Base-by-base conservation (phyloP, 2,888 invertebrate species). In the Anoplius nigerrimus region DNA sequence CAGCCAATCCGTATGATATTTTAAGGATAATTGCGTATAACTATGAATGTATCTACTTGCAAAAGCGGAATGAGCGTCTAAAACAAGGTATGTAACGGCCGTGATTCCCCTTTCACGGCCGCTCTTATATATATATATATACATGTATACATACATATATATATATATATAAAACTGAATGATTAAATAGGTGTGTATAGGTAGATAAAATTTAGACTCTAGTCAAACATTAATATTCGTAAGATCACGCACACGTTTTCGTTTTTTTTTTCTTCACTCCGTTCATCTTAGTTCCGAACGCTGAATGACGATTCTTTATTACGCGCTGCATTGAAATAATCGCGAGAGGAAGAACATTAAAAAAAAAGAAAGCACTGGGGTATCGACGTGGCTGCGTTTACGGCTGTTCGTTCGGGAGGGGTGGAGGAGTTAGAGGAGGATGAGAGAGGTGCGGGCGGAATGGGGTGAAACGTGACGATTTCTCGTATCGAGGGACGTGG, bases 221-320 rank as follows among this genome's bases (percentile, higher is more conserved):
- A 85, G 86, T 85, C 85, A 86, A n/a, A 75, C 77, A 81, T 82
- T 82, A 16, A 76, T 78, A 79, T 81, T 82, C 82, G 76, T 81
- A 78, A 81, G 78, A 74, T 69, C 73, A 77, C 77, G 81, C 78
- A 79, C 80, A 76, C 74, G 34, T 20, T 4, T 68, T 68, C 46
- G 27, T 55, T 43, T n/a, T 21, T 43, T 0, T 21, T 21, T 43
- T 27, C 15, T 4, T 20, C 22, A 21, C 15, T 58, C 43, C 34
- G 16, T 34, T 43, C 43, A 18, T 43, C 56, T 15, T 56, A 21
- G 43, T 18, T 58, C 45, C 2, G 5, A n/a, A 34, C 34, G 34
- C 34, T 34, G 34, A 11, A 11, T 34, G 11, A 34, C 34, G 6
- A 62, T 63, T 43, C 13, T 56, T 20, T 6, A 52, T 34, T 34